These are phyloP conservation scores for Agonopterix alstromeriana DNA, from an alignment of 2,888 invertebrate species.

Conservation along the genomic window DNA sequence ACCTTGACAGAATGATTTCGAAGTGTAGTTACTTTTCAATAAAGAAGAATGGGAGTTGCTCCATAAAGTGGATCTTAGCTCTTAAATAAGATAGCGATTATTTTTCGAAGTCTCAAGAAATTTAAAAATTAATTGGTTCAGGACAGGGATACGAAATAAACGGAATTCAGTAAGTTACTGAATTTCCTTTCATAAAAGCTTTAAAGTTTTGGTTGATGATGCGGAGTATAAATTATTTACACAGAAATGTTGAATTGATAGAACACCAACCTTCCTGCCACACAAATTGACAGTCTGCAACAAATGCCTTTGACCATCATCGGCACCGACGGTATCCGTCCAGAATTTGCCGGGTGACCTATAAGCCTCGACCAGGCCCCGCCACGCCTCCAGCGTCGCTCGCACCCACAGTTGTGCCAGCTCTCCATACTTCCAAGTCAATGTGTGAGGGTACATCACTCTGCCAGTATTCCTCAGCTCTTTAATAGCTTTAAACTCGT, in stretches of 20 bases:
- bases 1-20: not conserved
- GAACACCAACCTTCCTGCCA: constrained; percentile 76
- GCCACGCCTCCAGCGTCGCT: constrained; percentile 49
- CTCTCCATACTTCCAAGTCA: constrained; percentile 64
- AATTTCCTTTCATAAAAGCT: too few species aligned
- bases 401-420: constrained; percentile 48
- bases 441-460: constrained; percentile 42
- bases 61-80: too few species aligned
- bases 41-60: too few species aligned
- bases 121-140: too few species aligned
- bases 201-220: too few species aligned
- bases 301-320: constrained; percentile 71
- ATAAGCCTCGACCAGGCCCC: constrained; percentile 45
- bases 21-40: not conserved
- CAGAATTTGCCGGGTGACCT: constrained; percentile 59
- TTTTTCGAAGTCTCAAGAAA: too few species aligned
- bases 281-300: constrained; percentile 81
- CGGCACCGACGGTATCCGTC: constrained; percentile 75
- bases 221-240: too few species aligned
- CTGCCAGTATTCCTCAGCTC: constrained; percentile 48
- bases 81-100: too few species aligned
- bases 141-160: too few species aligned
- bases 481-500: constrained; percentile 49
- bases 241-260: not conserved
- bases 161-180: too few species aligned